These are phyloP conservation scores for Shargacucullia verbasci DNA, from an alignment of 2,888 invertebrate genomes.

Conservation along the genomic window DNA sequence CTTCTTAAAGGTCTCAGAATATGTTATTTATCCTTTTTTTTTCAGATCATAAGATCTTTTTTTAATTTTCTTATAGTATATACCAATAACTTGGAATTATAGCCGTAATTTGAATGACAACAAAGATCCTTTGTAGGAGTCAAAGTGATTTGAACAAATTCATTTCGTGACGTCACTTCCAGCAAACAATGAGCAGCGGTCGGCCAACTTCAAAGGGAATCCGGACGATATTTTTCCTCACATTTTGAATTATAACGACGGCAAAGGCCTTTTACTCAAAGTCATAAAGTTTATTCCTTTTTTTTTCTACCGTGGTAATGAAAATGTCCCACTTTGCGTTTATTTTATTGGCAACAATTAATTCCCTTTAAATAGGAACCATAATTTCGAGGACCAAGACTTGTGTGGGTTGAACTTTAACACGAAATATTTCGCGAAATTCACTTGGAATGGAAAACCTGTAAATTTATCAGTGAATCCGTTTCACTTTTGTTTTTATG, in stretches of 20 bases:
- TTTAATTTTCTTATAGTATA: no score
- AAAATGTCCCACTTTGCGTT: slow-evolving; percentile 57
- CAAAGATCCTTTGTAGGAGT: slow-evolving; percentile 1
- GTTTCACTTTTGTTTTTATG: slow-evolving; percentile 1
- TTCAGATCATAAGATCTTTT: no score
- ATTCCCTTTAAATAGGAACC: slow-evolving; percentile 23
- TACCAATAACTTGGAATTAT: no score
- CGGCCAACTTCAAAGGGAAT: slow-evolving; percentile 50
- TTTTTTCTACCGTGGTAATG: slow-evolving; percentile 56
- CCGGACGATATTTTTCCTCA: slow-evolving; percentile 29
- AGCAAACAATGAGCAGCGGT: slow-evolving; percentile 48
- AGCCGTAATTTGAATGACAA: not conserved
- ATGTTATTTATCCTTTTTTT: no score
- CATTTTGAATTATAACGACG: slow-evolving; percentile 53
- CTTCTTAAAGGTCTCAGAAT: no score
- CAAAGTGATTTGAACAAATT: slow-evolving; percentile 43
- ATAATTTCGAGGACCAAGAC: not conserved
- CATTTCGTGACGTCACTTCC: slow-evolving; percentile 49
- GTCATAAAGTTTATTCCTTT: slow-evolving; percentile 41
- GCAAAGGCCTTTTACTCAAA: slow-evolving; percentile 40
- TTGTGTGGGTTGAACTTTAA: not conserved
- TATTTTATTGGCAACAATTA: slow-evolving; percentile 40
- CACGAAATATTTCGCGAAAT: not conserved
- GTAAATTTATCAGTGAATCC: not conserved
- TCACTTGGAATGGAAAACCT: not conserved